Evolutionary conservation across 2,113 vertebrate species (phyloP).

Genomic region (Anas platyrhynchos): DNA sequence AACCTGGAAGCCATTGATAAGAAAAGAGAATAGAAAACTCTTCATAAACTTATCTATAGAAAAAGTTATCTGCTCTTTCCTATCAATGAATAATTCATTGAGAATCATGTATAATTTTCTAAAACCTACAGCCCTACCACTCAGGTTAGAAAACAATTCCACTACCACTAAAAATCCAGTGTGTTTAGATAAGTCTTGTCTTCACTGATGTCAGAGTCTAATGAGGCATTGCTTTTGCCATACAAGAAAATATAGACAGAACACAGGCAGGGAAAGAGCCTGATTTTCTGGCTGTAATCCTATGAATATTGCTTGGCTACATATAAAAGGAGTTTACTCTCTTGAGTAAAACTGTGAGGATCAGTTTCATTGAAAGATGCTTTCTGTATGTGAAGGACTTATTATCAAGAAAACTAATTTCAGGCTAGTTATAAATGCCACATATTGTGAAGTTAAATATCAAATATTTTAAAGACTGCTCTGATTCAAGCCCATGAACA

Average conservation of each 20-base stretch:
- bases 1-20: conserved; percentile 48
- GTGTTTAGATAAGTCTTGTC: conserved; percentile 26
- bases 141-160: conserved; percentile 21
- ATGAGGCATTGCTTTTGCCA: conserved; percentile 17
- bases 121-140: neutral
- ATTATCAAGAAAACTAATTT: neutral
- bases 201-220: conserved; percentile 3
- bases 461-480: neutral
- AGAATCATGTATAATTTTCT: neutral
- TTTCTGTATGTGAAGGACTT: neutral
- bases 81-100: conserved; percentile 20
- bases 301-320: neutral
- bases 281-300: neutral
- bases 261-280: neutral
- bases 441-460: neutral
- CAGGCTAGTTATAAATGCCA: neutral
- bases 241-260: neutral
- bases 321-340: neutral
- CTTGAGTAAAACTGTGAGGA: neutral
- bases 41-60: neutral
- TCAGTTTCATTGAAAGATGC: neutral
- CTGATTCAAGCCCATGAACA: neutral
- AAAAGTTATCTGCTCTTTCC: neutral
- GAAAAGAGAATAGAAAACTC: neutral
- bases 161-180: neutral